phyloP scores from a whole-genome alignment of 1,140 invertebrate genomes.

The Hylaeus anthracinus region DNA sequence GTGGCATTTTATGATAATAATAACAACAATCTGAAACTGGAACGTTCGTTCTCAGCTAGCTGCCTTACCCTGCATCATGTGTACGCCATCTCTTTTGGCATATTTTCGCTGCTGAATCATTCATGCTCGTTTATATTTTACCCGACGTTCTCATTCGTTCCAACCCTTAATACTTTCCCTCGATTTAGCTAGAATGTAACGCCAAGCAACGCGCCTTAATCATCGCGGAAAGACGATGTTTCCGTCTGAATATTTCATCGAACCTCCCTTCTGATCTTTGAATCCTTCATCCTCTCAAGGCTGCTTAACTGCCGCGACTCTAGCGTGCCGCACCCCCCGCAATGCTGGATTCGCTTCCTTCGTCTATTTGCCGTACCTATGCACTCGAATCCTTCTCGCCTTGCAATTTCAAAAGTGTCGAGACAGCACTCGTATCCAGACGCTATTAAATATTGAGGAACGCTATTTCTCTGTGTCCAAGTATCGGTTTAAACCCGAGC shows the following conservation, averaged over 20 bases:
- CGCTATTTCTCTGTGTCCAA: conserved; percentile 40
- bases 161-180: neutral
- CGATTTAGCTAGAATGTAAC: neutral
- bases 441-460: conserved; percentile 81
- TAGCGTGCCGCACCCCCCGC: conserved; percentile 54
- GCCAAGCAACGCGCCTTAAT: conserved; percentile 8
- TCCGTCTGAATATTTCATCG: conserved; percentile 45
- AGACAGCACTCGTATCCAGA: conserved; percentile 78
- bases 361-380: conserved; percentile 61
- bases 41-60: no score
- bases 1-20: no score
- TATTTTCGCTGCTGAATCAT: neutral
- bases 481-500: neutral
- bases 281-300: conserved; percentile 59
- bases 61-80: no score
- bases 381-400: conserved; percentile 63
- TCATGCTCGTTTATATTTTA: neutral
- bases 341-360: conserved; percentile 60
- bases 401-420: conserved; percentile 80
- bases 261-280: conserved; percentile 38
- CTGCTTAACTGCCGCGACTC: conserved; percentile 70
- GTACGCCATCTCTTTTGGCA: no score
- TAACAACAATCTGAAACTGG: no score
- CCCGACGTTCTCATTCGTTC: neutral
- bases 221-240: conserved; percentile 32